These are phyloP conservation scores for Pangasius sanitwongsei DNA, from an alignment of 2,797 vertebrate species.

Conservation along the genomic window DNA sequence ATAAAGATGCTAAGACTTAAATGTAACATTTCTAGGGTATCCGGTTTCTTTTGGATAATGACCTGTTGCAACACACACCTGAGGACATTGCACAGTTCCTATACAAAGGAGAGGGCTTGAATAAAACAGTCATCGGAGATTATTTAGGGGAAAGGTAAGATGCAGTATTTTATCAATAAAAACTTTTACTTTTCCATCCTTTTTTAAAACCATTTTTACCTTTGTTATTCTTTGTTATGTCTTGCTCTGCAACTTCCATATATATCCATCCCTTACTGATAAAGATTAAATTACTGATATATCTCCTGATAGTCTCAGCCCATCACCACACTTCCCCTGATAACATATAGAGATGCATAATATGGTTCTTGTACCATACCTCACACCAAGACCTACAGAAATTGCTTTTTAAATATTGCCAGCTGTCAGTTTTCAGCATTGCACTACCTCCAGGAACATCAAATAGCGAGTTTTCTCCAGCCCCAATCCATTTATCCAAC, in stretches of 20 bases:
- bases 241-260: neutral
- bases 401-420: neutral
- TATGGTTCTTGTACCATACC: too few relatives aligned
- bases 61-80: conserved; percentile 91
- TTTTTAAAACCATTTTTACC: neutral
- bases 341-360: neutral
- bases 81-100: conserved; percentile 97
- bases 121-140: conserved; percentile 97
- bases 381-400: neutral
- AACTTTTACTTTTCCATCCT: neutral
- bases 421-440: neutral
- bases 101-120: conserved; percentile 96
- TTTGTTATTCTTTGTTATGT: neutral
- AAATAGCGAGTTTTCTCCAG: too few relatives aligned
- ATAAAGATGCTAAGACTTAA: neutral
- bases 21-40: conserved; percentile 80
- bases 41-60: conserved; percentile 94
- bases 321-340: neutral
- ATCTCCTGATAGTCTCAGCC: neutral
- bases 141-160: conserved; percentile 94
- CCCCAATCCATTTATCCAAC: neutral
- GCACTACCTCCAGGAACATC: neutral
- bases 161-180: conserved; percentile 6
- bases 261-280: neutral
- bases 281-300: too few relatives aligned